Evolutionary conservation across 1,140 invertebrate species (phyloP).

Genomic region (Popillia japonica): DNA sequence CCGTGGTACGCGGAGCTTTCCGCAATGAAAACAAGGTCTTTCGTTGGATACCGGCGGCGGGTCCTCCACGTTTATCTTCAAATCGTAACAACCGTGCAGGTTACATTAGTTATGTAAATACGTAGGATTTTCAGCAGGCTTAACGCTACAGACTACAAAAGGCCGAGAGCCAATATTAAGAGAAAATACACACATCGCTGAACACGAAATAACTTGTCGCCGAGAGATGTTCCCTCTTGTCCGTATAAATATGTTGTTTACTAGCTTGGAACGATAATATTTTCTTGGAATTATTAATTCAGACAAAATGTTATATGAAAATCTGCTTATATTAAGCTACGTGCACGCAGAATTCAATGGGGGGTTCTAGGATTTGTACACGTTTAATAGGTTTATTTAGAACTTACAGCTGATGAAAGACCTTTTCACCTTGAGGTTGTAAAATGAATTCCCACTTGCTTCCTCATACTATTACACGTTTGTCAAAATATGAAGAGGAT

Average conservation of each 20-base stretch:
- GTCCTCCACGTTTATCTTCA: constrained; percentile 11
- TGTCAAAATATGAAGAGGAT: too few relatives aligned
- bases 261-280: background rate
- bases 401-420: too few relatives aligned
- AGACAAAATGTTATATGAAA: background rate
- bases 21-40: constrained; percentile 14
- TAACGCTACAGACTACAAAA: background rate
- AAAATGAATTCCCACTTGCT: too few relatives aligned
- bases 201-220: background rate
- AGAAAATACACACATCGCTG: background rate
- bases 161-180: background rate
- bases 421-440: too few relatives aligned
- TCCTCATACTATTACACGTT: too few relatives aligned
- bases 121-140: background rate
- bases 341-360: background rate
- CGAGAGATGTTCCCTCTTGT: background rate
- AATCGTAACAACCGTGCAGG: background rate
- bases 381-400: too few relatives aligned
- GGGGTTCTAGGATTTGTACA: too few relatives aligned
- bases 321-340: background rate
- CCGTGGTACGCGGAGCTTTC: background rate
- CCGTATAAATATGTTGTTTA: constrained; percentile 1
- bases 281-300: background rate
- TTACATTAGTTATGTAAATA: constrained; percentile 12
- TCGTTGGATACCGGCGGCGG: background rate